A percentile compares a stretch with the other conserved stretches of the same genome.
Conservation (phyloP, 2,797 vertebrate genomes). For the Perodicticus potto region DNA sequence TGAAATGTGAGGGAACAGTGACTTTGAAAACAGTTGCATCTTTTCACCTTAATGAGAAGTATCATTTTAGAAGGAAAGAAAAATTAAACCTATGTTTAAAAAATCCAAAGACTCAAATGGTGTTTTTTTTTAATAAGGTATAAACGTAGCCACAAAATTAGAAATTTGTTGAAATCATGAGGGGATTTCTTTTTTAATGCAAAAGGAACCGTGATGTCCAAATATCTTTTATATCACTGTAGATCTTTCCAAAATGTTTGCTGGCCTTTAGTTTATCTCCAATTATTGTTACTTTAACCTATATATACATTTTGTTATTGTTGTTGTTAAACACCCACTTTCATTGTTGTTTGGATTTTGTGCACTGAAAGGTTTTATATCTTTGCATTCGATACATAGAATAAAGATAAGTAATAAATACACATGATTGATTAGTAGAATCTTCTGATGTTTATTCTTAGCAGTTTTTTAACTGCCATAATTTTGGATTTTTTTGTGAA, state of each 20-base stretch:
- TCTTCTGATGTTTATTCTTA: constrained; percentile 19
- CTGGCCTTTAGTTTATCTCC: neutral
- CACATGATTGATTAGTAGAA: neutral
- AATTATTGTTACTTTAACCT: neutral
- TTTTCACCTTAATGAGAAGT: constrained; percentile 66
- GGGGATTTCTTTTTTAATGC: neutral
- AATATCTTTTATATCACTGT: neutral
- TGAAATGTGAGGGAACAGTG: constrained; percentile 24
- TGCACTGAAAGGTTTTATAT: neutral
- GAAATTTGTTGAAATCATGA: constrained; percentile 56
- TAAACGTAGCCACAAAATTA: neutral
- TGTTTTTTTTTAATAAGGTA: neutral
- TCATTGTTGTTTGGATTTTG: constrained; percentile 41
- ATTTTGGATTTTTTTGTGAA: neutral
- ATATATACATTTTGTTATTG: neutral
- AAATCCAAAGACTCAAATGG: neutral
- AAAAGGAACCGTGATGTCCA: neutral
- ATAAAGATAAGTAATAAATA: neutral
- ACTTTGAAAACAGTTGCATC: constrained; percentile 60
- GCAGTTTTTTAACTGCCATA: neutral
- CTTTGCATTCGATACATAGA: neutral
- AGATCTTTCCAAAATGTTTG: constrained; percentile 29
- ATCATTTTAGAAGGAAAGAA: constrained; percentile 44
- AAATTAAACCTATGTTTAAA: neutral
- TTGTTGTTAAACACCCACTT: neutral